Evolutionary conservation across 2,888 invertebrate species (phyloP).

Genomic region (Standfussiana lucernea): DNA sequence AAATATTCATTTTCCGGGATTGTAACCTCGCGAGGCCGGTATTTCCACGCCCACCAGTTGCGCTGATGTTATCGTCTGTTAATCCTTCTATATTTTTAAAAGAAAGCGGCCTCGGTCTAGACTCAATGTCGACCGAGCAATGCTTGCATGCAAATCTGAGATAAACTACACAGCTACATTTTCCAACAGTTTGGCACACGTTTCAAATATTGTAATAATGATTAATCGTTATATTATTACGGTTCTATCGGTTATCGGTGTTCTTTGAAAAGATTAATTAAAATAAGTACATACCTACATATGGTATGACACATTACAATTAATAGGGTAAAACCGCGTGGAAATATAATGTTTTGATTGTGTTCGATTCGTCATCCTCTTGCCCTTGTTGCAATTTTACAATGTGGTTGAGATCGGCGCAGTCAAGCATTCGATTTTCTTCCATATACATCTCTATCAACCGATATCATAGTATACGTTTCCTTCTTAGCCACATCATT

Average conservation of each 20-base stretch:
- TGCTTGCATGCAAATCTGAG: slow-evolving; percentile 54
- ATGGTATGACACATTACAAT: slow-evolving; percentile 10
- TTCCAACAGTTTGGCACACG: not conserved
- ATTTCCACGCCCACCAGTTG: slow-evolving; percentile 13
- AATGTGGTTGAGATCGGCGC: not conserved
- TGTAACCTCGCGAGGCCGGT: slow-evolving; percentile 21
- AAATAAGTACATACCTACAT: not conserved
- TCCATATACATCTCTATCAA: not conserved
- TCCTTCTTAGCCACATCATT: not conserved
- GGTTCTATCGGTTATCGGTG: too few species aligned
- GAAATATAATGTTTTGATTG: not conserved
- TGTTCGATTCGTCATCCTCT: not conserved
- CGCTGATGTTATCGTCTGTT: slow-evolving; percentile 30
- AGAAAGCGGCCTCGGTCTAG: slow-evolving; percentile 61
- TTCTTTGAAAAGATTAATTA: slow-evolving; percentile 4
- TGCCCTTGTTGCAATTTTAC: not conserved
- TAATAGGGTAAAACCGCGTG: slow-evolving; percentile 3
- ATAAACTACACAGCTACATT: slow-evolving; percentile 25
- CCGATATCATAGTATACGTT: not conserved
- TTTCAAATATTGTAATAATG: not conserved
- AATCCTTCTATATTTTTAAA: slow-evolving; percentile 54
- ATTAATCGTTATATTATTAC: slow-evolving; percentile 7
- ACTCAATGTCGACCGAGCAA: slow-evolving; percentile 70
- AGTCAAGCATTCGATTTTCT: slow-evolving; percentile 4
- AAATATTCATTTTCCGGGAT: slow-evolving; percentile 35